Percentiles rank a stretch among this genome's conserved stretches.
These are phyloP conservation scores for Troglohyphantes excavatus DNA, from an alignment of 2,888 invertebrate genomes.

Conservation along the genomic window DNA sequence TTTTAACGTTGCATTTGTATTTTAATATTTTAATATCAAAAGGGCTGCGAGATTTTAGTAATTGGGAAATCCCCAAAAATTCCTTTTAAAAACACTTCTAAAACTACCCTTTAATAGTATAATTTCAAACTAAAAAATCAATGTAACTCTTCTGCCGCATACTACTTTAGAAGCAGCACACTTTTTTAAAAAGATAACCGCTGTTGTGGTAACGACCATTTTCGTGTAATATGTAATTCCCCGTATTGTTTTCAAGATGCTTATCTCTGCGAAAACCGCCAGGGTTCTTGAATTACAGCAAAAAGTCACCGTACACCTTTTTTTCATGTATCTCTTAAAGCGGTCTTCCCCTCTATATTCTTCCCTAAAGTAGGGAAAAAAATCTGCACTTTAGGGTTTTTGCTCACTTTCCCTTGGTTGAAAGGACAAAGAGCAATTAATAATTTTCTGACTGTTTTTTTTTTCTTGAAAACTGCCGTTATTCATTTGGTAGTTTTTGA, in stretches of 20 bases:
- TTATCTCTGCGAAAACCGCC: conserved; percentile 52
- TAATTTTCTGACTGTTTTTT: background rate
- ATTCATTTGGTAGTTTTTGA: conserved; percentile 2
- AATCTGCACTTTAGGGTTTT: background rate
- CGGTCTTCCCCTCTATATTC: background rate
- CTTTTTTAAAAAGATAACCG: background rate
- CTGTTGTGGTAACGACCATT: background rate
- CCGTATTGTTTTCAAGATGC: conserved; percentile 56
- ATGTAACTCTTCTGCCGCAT: too few relatives aligned
- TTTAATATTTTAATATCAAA: too few relatives aligned
- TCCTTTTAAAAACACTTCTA: too few relatives aligned
- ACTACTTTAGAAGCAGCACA: too few relatives aligned
- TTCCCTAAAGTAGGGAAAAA: background rate
- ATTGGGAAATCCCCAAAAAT: too few relatives aligned
- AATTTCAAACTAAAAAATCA: too few relatives aligned
- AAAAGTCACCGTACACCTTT: background rate
- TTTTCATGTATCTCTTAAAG: background rate
- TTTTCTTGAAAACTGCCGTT: background rate
- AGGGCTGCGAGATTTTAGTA: too few relatives aligned
- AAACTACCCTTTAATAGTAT: too few relatives aligned
- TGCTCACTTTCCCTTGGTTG: background rate
- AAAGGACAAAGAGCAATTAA: conserved; percentile 45
- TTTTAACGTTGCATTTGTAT: too few relatives aligned
- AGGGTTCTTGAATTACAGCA: conserved; percentile 45
- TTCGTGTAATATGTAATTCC: conserved; percentile 12